phyloP scores from a whole-genome alignment of 2,113 vertebrate species.

The Phrynocephalus versicolor region DNA sequence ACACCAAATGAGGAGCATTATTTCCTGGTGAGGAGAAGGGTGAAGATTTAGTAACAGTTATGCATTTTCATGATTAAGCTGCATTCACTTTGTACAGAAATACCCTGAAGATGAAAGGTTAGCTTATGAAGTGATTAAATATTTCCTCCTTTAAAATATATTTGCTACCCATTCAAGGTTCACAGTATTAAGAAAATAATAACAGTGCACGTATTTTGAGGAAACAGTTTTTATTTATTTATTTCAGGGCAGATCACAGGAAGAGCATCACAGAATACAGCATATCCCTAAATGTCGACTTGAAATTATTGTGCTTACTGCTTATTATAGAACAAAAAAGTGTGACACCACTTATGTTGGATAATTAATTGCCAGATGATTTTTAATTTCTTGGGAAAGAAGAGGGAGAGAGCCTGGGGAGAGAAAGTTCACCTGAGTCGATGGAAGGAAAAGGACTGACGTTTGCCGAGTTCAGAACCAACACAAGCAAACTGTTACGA shows the following conservation, averaged over 20 bases:
- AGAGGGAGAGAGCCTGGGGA: not conserved
- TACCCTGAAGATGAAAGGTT: conserved; percentile 4
- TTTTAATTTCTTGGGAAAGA: conserved; percentile 1
- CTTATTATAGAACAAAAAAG: not conserved
- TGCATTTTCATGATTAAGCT: not conserved
- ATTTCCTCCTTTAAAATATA: conserved; percentile 1
- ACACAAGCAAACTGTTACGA: not conserved
- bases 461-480: conserved; percentile 19
- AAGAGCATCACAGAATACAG: conserved; percentile 21
- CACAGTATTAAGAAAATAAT: conserved; percentile 7
- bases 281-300: not conserved
- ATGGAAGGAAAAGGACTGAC: not conserved
- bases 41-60: not conserved
- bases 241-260: conserved; percentile 8
- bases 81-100: not conserved
- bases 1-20: not conserved
- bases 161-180: conserved; percentile 8
- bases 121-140: not conserved
- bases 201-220: not conserved
- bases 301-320: conserved; percentile 1
- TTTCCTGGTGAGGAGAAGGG: not conserved
- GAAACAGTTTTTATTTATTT: conserved; percentile 1
- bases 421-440: not conserved
- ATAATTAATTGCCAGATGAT: not conserved
- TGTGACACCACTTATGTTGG: not conserved